Percentiles rank a stretch among this genome's conserved stretches.
Conservation (phyloP, 2,888 invertebrate genomes). For the Podabrus alpinus region DNA sequence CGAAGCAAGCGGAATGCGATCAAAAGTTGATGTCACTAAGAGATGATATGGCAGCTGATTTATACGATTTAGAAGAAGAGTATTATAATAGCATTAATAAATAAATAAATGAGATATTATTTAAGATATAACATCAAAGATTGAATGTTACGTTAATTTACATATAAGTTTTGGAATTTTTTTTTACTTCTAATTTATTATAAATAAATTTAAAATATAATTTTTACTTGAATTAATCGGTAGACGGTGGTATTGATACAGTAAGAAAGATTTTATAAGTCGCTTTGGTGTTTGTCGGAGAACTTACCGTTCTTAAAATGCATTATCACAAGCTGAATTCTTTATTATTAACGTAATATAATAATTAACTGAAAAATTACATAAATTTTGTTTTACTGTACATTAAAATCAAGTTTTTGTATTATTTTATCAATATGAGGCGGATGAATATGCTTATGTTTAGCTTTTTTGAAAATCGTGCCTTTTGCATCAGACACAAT, state of each 20-base stretch:
- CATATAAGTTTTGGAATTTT: background rate
- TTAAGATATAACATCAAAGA: background rate
- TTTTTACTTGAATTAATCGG: too few relatives aligned
- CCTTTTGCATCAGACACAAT: conserved; percentile 39
- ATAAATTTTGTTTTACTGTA: background rate
- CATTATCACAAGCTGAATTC: background rate
- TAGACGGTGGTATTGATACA: background rate
- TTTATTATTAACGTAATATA: background rate
- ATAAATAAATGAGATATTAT: conserved; percentile 45
- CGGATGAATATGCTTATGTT: conserved; percentile 41
- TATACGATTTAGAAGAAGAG: conserved; percentile 91
- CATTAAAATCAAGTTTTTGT: background rate
- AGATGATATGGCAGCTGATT: conserved; percentile 94
- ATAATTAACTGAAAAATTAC: background rate
- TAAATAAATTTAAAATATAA: too few relatives aligned
- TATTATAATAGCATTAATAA: conserved; percentile 87
- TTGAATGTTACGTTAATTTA: background rate
- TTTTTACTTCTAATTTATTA: too few relatives aligned
- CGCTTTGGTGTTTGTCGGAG: background rate
- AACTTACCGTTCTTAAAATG: background rate
- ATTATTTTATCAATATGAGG: conserved; percentile 33
- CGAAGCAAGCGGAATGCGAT: conserved; percentile 91
- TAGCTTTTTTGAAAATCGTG: conserved; percentile 24
- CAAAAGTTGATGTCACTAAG: conserved; percentile 88
- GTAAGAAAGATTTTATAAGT: background rate